Conservation (phyloP, 2,888 invertebrate genomes). For the Rhingia campestris region DNA sequence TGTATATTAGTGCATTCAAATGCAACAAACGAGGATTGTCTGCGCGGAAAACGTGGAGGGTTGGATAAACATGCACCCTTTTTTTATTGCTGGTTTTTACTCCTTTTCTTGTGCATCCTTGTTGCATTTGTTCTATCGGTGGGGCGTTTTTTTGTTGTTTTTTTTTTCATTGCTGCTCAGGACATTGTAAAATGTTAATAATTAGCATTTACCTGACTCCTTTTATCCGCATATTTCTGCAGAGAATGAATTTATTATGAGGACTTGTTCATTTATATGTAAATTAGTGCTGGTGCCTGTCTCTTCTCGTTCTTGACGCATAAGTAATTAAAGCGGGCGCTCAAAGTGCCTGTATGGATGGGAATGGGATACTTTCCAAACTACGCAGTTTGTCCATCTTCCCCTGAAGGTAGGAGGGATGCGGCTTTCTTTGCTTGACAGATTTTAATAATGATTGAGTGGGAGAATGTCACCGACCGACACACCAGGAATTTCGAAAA, state of each 20-base stretch:
- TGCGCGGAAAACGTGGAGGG: conserved; percentile 25
- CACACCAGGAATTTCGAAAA: conserved; percentile 32
- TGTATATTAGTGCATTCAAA: conserved; percentile 58
- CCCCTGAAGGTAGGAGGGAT: not conserved
- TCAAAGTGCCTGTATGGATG: conserved; percentile 4
- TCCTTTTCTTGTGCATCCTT: not conserved
- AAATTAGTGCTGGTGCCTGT: conserved; percentile 45
- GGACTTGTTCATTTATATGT: conserved; percentile 68
- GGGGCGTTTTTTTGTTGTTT: not conserved
- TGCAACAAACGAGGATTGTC: conserved; percentile 61
- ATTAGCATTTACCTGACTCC: conserved; percentile 70
- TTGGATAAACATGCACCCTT: conserved; percentile 33
- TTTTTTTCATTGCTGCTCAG: conserved; percentile 17
- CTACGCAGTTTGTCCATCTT: not conserved
- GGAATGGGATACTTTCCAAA: conserved; percentile 19
- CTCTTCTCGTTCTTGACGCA: conserved; percentile 7
- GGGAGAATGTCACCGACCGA: conserved; percentile 16
- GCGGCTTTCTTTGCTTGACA: conserved; percentile 7
- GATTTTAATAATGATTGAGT: conserved; percentile 25
- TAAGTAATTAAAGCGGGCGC: conserved; percentile 54
- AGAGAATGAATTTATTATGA: conserved; percentile 55
- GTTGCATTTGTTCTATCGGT: not conserved
- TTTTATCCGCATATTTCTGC: conserved; percentile 63
- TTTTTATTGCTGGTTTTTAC: conserved; percentile 5
- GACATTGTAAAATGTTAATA: conserved; percentile 62